These are phyloP conservation scores for Villa cingulata DNA, from an alignment of 2,888 invertebrate genomes.

Conservation along the genomic window DNA sequence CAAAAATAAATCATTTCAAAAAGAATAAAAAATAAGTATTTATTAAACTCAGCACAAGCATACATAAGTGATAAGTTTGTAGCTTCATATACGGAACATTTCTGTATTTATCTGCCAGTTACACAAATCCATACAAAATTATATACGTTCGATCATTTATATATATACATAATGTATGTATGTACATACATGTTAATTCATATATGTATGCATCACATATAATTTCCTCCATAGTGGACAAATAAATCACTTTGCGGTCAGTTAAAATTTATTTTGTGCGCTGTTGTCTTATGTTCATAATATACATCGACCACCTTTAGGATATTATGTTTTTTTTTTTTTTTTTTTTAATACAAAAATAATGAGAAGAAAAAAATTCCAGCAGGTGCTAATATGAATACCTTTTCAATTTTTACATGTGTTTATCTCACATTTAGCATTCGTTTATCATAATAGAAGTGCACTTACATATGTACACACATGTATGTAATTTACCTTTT, in stretches of 20 bases:
- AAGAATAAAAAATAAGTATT: too few relatives aligned
- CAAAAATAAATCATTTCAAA: not conserved
- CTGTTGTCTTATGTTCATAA: constrained; percentile 8
- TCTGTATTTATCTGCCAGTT: too few relatives aligned
- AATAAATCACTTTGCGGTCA: constrained; percentile 13
- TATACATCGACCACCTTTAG: constrained; percentile 10
- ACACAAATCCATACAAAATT: too few relatives aligned
- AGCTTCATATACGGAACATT: too few relatives aligned
- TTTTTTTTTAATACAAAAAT: too few relatives aligned
- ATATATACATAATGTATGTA: too few relatives aligned
- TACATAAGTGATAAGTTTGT: too few relatives aligned
- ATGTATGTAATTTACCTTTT: too few relatives aligned
- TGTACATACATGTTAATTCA: too few relatives aligned
- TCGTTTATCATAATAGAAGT: not conserved
- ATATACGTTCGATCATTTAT: too few relatives aligned
- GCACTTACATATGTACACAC: too few relatives aligned
- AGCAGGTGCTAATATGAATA: constrained; percentile 10
- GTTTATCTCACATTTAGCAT: constrained; percentile 4
- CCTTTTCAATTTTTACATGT: constrained; percentile 6
- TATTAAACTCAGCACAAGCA: not conserved
- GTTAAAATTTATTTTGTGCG: constrained; percentile 11
- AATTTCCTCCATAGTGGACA: constrained; percentile 7
- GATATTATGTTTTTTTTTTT: too few relatives aligned
- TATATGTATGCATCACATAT: not conserved
- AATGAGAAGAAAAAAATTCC: constrained; percentile 8